Percentiles rank a stretch among this genome's conserved stretches.
These are phyloP conservation scores for Chionis minor DNA, from an alignment of 2,113 vertebrate genomes.

Conservation along the genomic window DNA sequence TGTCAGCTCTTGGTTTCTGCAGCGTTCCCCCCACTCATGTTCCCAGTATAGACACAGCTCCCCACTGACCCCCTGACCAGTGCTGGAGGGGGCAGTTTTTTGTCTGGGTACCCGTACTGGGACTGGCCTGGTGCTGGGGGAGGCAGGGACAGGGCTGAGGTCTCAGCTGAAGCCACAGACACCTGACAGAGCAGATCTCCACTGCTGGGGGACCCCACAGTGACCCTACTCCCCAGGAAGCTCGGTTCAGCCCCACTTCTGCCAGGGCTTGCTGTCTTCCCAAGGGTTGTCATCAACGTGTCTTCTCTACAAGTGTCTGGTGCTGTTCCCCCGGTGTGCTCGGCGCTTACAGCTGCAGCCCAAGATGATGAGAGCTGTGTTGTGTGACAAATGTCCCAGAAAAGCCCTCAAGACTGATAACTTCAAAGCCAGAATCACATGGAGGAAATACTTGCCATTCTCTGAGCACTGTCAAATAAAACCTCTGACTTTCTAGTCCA, in stretches of 20 bases:
- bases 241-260: not conserved
- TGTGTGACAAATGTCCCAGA: not conserved
- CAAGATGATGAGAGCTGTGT: fast-evolving
- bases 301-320: no score
- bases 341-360: not conserved
- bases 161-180: not conserved
- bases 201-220: no score
- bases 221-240: not conserved
- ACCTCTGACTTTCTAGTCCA: not conserved
- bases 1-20: not conserved
- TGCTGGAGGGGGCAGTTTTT: not conserved
- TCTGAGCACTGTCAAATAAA: not conserved
- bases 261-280: no score
- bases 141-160: not conserved
- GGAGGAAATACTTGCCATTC: not conserved
- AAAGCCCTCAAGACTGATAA: not conserved
- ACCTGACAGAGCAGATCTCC: not conserved
- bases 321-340: not conserved
- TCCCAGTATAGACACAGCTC: not conserved
- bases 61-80: fast-evolving
- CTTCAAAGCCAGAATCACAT: not conserved
- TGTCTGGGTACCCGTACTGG: not conserved
- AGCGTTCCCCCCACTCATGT: fast-evolving
- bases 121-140: no score
- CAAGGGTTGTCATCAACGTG: fast-evolving